phyloP scores from a whole-genome alignment of 2,888 invertebrate species.

The Pseudoips prasinana region DNA sequence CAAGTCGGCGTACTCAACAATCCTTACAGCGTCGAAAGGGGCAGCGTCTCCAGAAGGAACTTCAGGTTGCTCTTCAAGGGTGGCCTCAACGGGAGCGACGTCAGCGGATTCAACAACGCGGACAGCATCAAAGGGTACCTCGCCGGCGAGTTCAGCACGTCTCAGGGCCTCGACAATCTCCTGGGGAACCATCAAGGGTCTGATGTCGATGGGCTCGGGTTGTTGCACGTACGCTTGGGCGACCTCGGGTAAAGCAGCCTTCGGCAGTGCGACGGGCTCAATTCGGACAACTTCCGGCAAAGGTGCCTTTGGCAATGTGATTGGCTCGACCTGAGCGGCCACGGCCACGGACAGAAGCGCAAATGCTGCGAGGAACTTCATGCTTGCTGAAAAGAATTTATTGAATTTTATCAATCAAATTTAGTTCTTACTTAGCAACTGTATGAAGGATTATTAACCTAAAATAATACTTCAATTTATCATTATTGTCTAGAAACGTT shows the following conservation, averaged over 20 bases:
- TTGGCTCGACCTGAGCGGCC: slow-evolving; percentile 35
- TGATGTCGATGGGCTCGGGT: slow-evolving; percentile 19
- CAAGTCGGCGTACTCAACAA: not conserved
- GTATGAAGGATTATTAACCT: not conserved
- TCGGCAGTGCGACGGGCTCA: too few species aligned
- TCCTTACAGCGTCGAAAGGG: not conserved
- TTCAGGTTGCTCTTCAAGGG: not conserved
- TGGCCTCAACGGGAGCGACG: not conserved
- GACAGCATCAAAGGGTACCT: slow-evolving; percentile 6
- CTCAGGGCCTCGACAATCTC: slow-evolving; percentile 24
- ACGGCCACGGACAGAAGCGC: slow-evolving; percentile 51
- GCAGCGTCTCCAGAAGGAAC: not conserved
- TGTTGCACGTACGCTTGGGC: slow-evolving; percentile 2
- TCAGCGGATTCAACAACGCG: slow-evolving; percentile 1
- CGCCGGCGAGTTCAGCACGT: slow-evolving; percentile 7
- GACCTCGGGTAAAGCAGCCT: slow-evolving; percentile 5
- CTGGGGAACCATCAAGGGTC: slow-evolving; percentile 25
- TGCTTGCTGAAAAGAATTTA: slow-evolving; percentile 49
- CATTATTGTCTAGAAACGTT: not conserved
- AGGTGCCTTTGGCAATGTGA: slow-evolving; percentile 20
- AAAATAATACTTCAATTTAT: not conserved
- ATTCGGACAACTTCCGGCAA: slow-evolving; percentile 17
- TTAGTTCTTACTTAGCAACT: too few species aligned
- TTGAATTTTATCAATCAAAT: not conserved
- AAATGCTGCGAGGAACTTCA: slow-evolving; percentile 58